A percentile compares a stretch with the other conserved stretches of the same genome.
phyloP scores from a whole-genome alignment of 2,888 invertebrate species.

The Orthonevra nobilis region DNA sequence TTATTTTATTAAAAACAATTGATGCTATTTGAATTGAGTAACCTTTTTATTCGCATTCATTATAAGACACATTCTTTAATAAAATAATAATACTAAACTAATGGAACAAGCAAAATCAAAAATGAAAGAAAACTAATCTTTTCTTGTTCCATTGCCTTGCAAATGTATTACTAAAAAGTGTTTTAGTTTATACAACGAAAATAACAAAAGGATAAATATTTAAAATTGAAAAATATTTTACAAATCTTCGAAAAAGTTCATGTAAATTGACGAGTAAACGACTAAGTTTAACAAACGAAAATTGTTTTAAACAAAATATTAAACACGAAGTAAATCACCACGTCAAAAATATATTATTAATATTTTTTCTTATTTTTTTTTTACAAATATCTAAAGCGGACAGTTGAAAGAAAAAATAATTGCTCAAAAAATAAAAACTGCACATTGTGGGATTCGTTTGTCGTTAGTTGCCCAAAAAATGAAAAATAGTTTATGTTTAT shows the following conservation, averaged over 20 bases:
- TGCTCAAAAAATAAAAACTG: constrained; percentile 39
- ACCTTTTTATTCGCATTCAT: constrained; percentile 15
- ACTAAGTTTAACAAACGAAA: constrained; percentile 17
- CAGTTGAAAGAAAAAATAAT: constrained; percentile 27
- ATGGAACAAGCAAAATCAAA: constrained; percentile 65
- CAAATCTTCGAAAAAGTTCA: constrained; percentile 39
- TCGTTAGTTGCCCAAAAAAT: constrained; percentile 24
- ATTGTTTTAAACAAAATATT: constrained; percentile 1
- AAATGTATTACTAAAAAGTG: constrained; percentile 3
- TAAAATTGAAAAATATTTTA: constrained; percentile 9
- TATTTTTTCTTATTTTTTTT: too few species aligned
- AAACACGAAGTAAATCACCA: constrained; percentile 39
- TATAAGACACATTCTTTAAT: background rate
- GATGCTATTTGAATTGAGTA: too few species aligned
- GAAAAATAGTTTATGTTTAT: constrained; percentile 24
- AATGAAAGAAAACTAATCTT: constrained; percentile 9
- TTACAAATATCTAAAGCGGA: constrained; percentile 46
- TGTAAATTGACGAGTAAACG: constrained; percentile 40
- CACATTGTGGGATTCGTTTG: constrained; percentile 45
- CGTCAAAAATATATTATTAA: constrained; percentile 12
- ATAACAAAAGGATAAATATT: background rate
- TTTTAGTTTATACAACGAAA: constrained; percentile 11
- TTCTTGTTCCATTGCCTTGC: constrained; percentile 55
- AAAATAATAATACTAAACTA: too few species aligned
- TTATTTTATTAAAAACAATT: too few species aligned